These are phyloP conservation scores for Aphidius ervi DNA, from an alignment of 1,140 invertebrate species.

Conservation along the genomic window DNA sequence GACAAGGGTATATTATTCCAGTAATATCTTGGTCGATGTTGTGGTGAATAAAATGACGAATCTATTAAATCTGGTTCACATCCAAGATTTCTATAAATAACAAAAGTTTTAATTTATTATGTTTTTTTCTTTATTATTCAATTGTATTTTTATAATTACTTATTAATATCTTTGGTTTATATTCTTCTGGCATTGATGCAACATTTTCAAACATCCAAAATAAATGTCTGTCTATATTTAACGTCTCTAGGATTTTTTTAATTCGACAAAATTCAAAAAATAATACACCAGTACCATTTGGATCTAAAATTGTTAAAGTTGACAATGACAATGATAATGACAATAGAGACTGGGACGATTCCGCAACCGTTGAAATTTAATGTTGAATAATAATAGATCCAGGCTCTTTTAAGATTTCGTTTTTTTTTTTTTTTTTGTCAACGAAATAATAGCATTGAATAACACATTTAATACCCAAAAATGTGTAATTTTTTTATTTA, in stretches of 20 bases:
- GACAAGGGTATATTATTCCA: conserved; percentile 60
- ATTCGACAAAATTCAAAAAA: conserved; percentile 59
- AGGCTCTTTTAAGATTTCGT: no score
- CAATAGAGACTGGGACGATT: no score
- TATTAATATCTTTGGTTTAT: conserved; percentile 49
- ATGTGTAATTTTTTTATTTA: no score
- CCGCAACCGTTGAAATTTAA: no score
- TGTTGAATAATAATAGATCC: no score
- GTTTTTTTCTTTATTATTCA: no score
- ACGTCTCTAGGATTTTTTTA: conserved; percentile 43
- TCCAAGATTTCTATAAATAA: conserved; percentile 45
- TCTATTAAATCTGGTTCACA: conserved; percentile 56
- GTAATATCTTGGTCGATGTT: conserved; percentile 55
- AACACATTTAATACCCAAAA: no score
- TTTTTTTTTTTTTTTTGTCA: no score
- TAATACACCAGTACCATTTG: conserved; percentile 54
- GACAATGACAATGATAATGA: no score
- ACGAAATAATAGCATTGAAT: no score
- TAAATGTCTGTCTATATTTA: conserved; percentile 43
- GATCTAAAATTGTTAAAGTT: conserved; percentile 39
- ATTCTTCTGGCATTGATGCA: conserved; percentile 54
- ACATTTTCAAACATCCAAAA: conserved; percentile 66
- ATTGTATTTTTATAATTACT: conserved; percentile 29
- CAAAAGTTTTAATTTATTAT: neutral
- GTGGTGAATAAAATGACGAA: conserved; percentile 58